Conservation (phyloP, 2,113 vertebrate genomes). For the Spheniscus mendiculus region DNA sequence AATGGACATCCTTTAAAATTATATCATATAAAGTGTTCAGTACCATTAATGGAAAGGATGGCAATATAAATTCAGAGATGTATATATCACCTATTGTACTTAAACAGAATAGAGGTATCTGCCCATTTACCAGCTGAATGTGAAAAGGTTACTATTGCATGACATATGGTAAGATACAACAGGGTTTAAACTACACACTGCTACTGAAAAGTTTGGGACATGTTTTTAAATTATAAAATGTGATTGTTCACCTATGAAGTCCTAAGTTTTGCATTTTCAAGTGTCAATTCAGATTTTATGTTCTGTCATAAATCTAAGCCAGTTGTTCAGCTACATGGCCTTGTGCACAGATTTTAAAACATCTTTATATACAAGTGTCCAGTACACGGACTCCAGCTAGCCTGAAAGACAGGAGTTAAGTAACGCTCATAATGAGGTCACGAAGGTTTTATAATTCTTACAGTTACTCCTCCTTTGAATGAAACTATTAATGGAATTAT, state of each 20-base stretch:
- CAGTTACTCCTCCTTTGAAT: conserved; percentile 17
- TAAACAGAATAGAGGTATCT: neutral
- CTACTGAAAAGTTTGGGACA: neutral
- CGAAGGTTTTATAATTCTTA: conserved; percentile 16
- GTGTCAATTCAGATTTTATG: conserved; percentile 1
- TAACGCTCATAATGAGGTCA: conserved; percentile 3
- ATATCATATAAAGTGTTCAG: neutral
- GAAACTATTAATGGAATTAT: conserved; percentile 48
- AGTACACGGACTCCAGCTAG: neutral
- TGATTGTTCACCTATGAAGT: neutral
- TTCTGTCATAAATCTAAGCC: conserved; percentile 24
- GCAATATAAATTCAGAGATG: neutral
- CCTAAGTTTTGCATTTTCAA: conserved; percentile 14
- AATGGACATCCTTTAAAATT: neutral
- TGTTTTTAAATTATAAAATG: neutral
- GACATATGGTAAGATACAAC: neutral
- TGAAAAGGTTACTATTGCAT: neutral
- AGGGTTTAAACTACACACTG: neutral
- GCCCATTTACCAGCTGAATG: neutral
- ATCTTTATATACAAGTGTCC: neutral
- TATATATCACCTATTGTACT: neutral
- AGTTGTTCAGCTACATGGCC: neutral
- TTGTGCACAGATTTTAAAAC: neutral
- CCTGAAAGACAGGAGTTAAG: neutral
- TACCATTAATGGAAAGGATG: neutral